Evolutionary conservation across 1,140 invertebrate genomes (phyloP), one percentile per base, ranked within the genome.

Genomic region (Musca domestica): DNA sequence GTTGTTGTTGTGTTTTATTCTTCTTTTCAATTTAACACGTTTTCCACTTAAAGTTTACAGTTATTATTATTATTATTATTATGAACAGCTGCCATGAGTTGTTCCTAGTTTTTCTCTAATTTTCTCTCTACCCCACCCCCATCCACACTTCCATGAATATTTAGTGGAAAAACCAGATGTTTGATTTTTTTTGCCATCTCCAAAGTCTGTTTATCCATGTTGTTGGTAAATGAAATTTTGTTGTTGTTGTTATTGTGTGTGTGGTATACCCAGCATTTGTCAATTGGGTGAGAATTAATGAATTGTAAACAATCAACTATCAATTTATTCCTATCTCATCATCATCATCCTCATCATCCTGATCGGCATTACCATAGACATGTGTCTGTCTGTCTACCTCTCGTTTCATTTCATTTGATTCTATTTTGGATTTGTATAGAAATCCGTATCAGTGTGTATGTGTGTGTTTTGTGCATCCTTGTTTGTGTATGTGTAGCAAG

Each of bases 221-320:
- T 56, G 22, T 56, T 56, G 12, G 10, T 5, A 5, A 41, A 41
- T 41, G 3, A 30, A 30, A 30, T 22, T 56, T 1, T 20, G 12
- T 15, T 56, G 22, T 56, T 20, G 48, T 51, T 51, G 48, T 19
- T 51, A 4, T 51, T 20, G 48, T 51, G 19, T 27, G 23, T 56
- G 23, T 27, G 34, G 34, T 41, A 5, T 41, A 41, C 34, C 34
- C 34, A 10, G 34, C 34, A 41, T 56, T 56, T 56, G 52, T 56
- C 52, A 56, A 56, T 27, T 56, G 25, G 52, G 14, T 41, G 34
- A 56, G 25, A 56, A 56, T 56, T 56, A 56, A 56, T 56, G 52
- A 56, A 56, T 56, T 56, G 52, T 56, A 56, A 56, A 56, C 52
- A 56, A 56, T 56, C 52, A 56, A 56, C 52, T 56, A 56, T 56